Evolutionary conservation across 2,888 invertebrate species (phyloP), one percentile per base, ranked within the genome.

Genomic region (Coelinius sp.): DNA sequence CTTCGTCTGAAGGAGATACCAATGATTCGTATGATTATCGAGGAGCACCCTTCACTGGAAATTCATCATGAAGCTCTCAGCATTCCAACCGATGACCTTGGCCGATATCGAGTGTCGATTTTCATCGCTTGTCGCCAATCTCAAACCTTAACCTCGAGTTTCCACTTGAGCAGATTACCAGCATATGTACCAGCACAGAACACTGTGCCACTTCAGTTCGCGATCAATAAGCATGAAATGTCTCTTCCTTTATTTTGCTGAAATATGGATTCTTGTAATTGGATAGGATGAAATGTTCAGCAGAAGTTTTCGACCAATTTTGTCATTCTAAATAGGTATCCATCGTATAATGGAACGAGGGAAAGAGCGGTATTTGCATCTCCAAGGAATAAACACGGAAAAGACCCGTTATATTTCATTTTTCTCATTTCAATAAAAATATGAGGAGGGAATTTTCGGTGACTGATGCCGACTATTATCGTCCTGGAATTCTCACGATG

Each of bases 401-500:
- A 35, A 20, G 59, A 59, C 59, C 31, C 59, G 59, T 59, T 59
- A 59, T 59, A 59, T 59, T 59, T 59, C 31, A 59, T 59, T 59
- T 59, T 59, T 59, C 59, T 8, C 22, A 59, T 59, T 59, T 59
- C 31, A 59, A 59, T 35, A 31, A 49, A 46, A 63, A 41, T 63
- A 38, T 46, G 27, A 25, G 14, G 38, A 25, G 59, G 27, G 49
- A 64, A 27, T 24, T 63, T 65, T 41, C 20, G 38, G 46, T 38
- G 52, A 65, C 62, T 64, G 53, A 64, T 53, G 31, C 64, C 27
- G 41, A 31, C 64, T 27, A 53, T 70, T 64, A 64, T 70, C 59
- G 17, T 12, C 35, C 17, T 59, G 59, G 20, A 17, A 59, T 59
- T 59, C 59, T 59, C 59, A 35, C 59, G 14, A 59, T 17, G 17